Evolutionary conservation across 2,113 vertebrate genomes (phyloP).

Genomic region (Orycteropus afer): DNA sequence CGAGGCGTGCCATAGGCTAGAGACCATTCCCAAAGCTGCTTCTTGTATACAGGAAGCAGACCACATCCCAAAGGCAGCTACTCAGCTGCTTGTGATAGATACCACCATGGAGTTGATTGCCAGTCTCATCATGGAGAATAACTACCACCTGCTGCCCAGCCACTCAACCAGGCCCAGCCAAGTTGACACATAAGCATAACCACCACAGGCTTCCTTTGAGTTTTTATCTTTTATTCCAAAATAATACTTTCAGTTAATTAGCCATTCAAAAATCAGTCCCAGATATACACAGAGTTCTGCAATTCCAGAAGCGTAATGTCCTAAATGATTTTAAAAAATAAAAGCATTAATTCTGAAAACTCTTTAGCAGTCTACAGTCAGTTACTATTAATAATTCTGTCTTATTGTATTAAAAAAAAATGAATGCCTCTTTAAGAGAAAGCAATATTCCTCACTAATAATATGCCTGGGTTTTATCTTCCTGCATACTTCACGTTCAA

Average conservation of each 20-base stretch:
- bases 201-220: no score
- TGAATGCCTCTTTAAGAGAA: constrained; percentile 33
- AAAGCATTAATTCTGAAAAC: constrained; percentile 19
- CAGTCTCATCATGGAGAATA: no score
- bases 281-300: neutral
- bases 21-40: no score
- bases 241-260: neutral
- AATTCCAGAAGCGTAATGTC: neutral
- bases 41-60: no score
- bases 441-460: neutral
- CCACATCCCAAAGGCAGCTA: no score
- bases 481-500: neutral
- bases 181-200: no score
- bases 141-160: no score
- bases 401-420: neutral
- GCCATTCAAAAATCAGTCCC: neutral
- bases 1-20: no score
- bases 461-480: constrained; percentile 27
- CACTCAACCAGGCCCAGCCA: no score
- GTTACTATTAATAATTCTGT: constrained; percentile 27
- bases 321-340: neutral
- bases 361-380: neutral
- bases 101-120: no score
- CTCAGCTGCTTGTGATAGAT: no score
- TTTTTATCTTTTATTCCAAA: constrained; percentile 7